Base-by-base conservation (phyloP, 2,113 vertebrate genomes). In the Progne subis region DNA sequence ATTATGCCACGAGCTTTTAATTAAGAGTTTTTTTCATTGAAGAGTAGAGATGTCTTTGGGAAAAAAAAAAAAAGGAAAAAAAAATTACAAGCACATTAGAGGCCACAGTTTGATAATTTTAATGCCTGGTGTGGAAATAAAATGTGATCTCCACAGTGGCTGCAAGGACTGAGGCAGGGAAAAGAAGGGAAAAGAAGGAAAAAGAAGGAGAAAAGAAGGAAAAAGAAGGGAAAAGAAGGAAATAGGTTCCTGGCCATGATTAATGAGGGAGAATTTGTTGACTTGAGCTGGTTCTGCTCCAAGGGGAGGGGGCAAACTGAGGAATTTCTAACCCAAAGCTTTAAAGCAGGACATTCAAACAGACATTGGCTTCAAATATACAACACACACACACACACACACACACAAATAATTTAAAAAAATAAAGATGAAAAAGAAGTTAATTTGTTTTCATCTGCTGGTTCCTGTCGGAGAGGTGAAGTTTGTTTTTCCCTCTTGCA, bases 401-500 rank as follows among this genome's bases (percentile, higher is more conserved):
- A 44, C 9, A 82, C 37, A 37, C 5, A 47, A 78, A 47, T 20
- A 65, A 43, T 41, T 28, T 11, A 19, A 32, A 18, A 26, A 32
- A n/a, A n/a, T 23, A 12, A 32, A 59, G 14, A 43, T 5, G 14
- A 43, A 43, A 14, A 43, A 47, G 67, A 80, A 34, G 44, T 81
- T 88, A n/a, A 95, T 98, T 96, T 98, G 94, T 86, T 97, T 98
- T 95, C 81, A 84, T 96, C 94, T 94, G 92, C 91, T 50, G 49
- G 49, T 92, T 89, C 75, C 93, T 61, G 91, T 94, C 93, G 50
- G 39, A 80, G 94, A 93, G 86, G 94, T 75, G 91, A 93, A 90
- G 95, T 94, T 97, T 92, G 85, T 90, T 96, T 97, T 96, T 69
- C 46, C 87, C 92, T 91, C 89, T 82, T 39, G 59, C 90, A 88